phyloP scores from a whole-genome alignment of 2,888 invertebrate genomes.

The Tigriopus californicus region DNA sequence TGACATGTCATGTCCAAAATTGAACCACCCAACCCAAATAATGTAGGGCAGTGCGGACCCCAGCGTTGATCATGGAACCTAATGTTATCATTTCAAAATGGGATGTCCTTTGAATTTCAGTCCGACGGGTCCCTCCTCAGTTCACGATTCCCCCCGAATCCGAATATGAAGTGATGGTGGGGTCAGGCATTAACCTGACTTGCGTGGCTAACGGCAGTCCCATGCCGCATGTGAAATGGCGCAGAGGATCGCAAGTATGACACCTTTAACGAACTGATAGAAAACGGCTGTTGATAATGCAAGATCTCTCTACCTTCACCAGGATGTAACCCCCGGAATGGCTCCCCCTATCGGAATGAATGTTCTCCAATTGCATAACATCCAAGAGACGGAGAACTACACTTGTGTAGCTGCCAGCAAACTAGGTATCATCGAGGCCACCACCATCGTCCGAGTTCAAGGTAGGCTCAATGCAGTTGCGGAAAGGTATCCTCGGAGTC shows the following conservation, averaged over 20 bases:
- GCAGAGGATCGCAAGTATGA: slow-evolving; percentile 19
- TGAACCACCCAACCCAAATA: too few relatives aligned
- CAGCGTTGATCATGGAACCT: too few relatives aligned
- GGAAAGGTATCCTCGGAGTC: not conserved
- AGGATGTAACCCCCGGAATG: slow-evolving; percentile 73
- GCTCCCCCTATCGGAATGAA: slow-evolving; percentile 53
- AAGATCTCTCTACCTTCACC: not conserved
- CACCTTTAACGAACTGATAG: too few relatives aligned
- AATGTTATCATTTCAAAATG: not conserved
- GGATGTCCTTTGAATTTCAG: slow-evolving; percentile 34
- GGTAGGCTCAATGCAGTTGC: slow-evolving; percentile 49
- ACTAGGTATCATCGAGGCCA: slow-evolving; percentile 71
- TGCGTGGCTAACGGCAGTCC: slow-evolving; percentile 96
- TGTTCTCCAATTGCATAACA: slow-evolving; percentile 62
- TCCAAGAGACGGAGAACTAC: slow-evolving; percentile 83
- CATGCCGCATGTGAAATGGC: slow-evolving; percentile 79
- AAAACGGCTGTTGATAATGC: too few relatives aligned
- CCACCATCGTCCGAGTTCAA: slow-evolving; percentile 81
- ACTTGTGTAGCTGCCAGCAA: slow-evolving; percentile 91
- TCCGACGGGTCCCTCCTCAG: slow-evolving; percentile 80
- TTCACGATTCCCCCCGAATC: slow-evolving; percentile 80
- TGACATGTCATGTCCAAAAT: not conserved
- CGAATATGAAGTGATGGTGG: slow-evolving; percentile 71
- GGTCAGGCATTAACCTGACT: slow-evolving; percentile 72
- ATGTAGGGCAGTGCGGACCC: too few relatives aligned